Conservation (phyloP, 2,113 vertebrate genomes). For the Cephalopholis sonnerati region DNA sequence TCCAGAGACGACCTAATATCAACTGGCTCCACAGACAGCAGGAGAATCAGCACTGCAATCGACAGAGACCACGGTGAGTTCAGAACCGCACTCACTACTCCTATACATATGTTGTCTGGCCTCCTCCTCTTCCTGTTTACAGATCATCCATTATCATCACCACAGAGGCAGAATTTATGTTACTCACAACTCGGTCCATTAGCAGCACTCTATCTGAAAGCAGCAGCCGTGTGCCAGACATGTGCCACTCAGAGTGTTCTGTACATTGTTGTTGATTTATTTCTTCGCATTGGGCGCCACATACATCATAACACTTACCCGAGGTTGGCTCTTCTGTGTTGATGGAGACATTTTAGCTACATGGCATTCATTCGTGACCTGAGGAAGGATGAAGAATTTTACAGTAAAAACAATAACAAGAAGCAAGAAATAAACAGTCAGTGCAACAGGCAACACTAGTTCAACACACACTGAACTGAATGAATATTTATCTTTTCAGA, state of each 20-base stretch:
- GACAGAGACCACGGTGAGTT: conserved; percentile 91
- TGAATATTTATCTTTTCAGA: too few species aligned
- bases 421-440: too few species aligned
- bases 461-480: too few species aligned
- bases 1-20: conserved; percentile 92
- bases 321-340: neutral
- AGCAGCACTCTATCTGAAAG: conserved; percentile 41
- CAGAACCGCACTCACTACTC: too few species aligned
- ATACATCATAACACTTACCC: neutral
- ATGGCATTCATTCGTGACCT: neutral
- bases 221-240: neutral
- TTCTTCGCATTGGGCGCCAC: neutral
- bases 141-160: neutral
- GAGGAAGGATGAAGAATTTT: too few species aligned
- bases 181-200: conserved; percentile 17
- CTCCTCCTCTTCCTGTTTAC: conserved; percentile 62
- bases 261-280: neutral
- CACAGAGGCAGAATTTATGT: neutral
- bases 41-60: conserved; percentile 86
- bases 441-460: too few species aligned
- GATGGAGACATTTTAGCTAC: conserved; percentile 1
- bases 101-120: neutral
- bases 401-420: too few species aligned
- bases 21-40: conserved; percentile 82
- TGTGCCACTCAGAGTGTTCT: neutral